Percentiles rank a stretch among this genome's conserved stretches.
Evolutionary conservation across 2,888 invertebrate species (phyloP).

Genomic region (Apamea crenata): DNA sequence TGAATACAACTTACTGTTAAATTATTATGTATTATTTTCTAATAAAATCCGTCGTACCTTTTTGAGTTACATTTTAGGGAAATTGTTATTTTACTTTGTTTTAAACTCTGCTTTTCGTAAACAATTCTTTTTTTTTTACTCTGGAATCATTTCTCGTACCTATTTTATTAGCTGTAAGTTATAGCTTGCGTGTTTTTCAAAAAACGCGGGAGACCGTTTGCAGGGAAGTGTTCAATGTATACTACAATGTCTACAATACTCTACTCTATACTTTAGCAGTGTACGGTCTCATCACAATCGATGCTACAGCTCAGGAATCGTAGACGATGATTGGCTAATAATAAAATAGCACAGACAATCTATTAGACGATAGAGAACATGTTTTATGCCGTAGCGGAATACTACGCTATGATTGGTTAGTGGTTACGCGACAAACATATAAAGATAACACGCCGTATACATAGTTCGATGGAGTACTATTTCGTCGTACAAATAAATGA

Average conservation of each 20-base stretch:
- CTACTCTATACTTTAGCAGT: slow-evolving; percentile 41
- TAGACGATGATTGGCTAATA: slow-evolving; percentile 66
- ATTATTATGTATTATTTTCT: not conserved
- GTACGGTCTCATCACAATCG: slow-evolving; percentile 62
- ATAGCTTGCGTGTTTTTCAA: slow-evolving; percentile 29
- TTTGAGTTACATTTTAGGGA: not conserved
- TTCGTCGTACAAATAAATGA: slow-evolving; percentile 89
- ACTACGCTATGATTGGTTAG: slow-evolving; percentile 66
- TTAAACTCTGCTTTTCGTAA: not conserved
- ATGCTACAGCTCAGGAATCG: slow-evolving; percentile 55
- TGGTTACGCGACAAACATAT: slow-evolving; percentile 65
- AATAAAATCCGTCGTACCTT: not conserved
- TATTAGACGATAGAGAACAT: slow-evolving; percentile 59
- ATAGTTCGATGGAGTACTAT: slow-evolving; percentile 77
- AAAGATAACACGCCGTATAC: slow-evolving; percentile 68
- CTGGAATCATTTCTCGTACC: not conserved
- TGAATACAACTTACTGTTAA: not conserved
- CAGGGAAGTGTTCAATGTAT: slow-evolving; percentile 42
- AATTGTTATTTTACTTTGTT: not conserved
- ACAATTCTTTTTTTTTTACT: slow-evolving; percentile 26
- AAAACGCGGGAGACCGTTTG: slow-evolving; percentile 22
- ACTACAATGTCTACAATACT: too few relatives aligned
- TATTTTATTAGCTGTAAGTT: slow-evolving; percentile 11
- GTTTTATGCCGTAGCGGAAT: slow-evolving; percentile 54
- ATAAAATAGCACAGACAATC: slow-evolving; percentile 52